Percentiles rank a stretch among this genome's conserved stretches.
These are phyloP conservation scores for Stegodyphus dumicola DNA, from an alignment of 1,140 invertebrate genomes.

Conservation along the genomic window DNA sequence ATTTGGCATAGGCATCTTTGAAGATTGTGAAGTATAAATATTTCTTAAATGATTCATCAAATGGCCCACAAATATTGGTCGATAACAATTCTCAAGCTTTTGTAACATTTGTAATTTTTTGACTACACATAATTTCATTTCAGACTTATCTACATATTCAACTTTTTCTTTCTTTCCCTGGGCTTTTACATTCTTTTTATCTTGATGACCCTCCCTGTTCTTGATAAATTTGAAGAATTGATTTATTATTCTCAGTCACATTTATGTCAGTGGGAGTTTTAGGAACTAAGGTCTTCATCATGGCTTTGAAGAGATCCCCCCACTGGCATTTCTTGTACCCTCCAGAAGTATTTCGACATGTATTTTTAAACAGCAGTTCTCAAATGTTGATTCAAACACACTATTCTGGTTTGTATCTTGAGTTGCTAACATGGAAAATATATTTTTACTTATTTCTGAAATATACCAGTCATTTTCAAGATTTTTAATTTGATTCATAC, in stretches of 20 bases:
- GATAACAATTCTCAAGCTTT: constrained; percentile 24
- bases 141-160: neutral
- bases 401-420: constrained; percentile 24
- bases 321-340: neutral
- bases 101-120: neutral
- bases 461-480: constrained; percentile 29
- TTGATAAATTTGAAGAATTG: neutral
- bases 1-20: constrained; percentile 33
- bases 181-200: neutral
- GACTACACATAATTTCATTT: constrained; percentile 2
- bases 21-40: constrained; percentile 45
- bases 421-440: constrained; percentile 22
- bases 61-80: constrained; percentile 35
- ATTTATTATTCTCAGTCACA: neutral
- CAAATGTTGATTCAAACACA: neutral
- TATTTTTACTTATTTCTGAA: constrained; percentile 11
- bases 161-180: neutral
- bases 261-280: neutral
- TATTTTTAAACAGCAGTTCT: neutral
- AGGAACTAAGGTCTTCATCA: neutral
- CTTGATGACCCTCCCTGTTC: neutral
- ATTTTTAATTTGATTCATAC: neutral
- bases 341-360: neutral
- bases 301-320: constrained; percentile 6
- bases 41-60: constrained; percentile 31